Base-by-base conservation (phyloP, 2,888 invertebrate genomes). In the Leptinotarsa rubiginosa region DNA sequence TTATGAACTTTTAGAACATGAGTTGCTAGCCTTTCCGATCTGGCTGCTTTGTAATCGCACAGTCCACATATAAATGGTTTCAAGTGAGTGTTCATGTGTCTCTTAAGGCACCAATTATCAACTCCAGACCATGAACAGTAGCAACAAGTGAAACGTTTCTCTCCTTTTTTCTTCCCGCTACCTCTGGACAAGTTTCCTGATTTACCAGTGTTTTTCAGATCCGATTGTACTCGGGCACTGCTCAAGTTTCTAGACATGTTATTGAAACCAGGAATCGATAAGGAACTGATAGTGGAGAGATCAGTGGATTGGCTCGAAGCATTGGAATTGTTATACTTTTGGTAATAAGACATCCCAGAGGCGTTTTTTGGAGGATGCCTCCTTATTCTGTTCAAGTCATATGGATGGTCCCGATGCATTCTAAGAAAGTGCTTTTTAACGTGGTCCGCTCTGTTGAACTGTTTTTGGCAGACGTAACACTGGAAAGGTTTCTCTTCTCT, bases 401-500 rank as follows among this genome's bases (percentile, higher is more conserved):
- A 97, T 1, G 93, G 93, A 86, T 96, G 93, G 83, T 96, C 97
- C 62, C 96, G 92, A 85, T 97, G 97, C 95, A 97, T 97, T 80
- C 97, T 91, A 80, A 96, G 89, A 84, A 97, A 97, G 87, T 97
- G 97, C 85, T 97, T 97, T 88, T 97, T 97, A 65, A 97, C 97
- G 86, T 97, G 97, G 88, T 97, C 97, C 54, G 97, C 97, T 69
- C 97, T 91, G 88, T 97, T 97, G 89, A 97, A 97, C 87, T 96
- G 96, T 88, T 97, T 96, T 86, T 94, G 93, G 86, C 97, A 97
- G 49, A 96, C 93, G 87, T 97, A 97, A 87, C 97, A 97, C 86
- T 96, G 96, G 87, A 97, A 97, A 7, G 97, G 97, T 86, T 97
- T 97, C 86, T 97, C 96, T 86, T 96, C 96, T 82, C 96, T 92